A percentile compares a stretch with the other conserved stretches of the same genome.
phyloP scores from a whole-genome alignment of 2,113 vertebrate genomes.

The Corythaeola cristata region DNA sequence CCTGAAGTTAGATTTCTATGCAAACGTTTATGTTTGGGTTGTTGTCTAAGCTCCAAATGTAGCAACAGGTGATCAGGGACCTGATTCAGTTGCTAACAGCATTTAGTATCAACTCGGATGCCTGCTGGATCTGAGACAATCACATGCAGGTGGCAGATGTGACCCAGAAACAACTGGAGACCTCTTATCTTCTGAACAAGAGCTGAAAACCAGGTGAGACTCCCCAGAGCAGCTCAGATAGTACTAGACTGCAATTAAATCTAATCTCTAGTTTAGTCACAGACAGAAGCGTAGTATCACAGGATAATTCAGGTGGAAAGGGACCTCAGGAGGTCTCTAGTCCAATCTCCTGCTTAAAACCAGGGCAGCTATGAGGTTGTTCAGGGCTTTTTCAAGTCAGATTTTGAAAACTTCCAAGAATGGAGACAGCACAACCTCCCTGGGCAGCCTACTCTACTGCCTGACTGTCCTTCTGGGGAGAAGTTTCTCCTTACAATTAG shows the following conservation, averaged over 20 bases:
- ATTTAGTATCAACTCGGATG: neutral
- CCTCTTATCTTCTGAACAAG: neutral
- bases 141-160: neutral
- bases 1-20: neutral
- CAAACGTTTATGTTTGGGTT: neutral
- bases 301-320: neutral
- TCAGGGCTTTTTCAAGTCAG: neutral
- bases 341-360: neutral
- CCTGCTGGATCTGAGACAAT: neutral
- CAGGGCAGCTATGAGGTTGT: neutral
- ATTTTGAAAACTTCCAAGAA: neutral
- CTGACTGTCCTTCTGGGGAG: neutral
- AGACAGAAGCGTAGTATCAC: neutral
- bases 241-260: neutral
- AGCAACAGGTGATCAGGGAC: neutral
- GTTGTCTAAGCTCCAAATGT: neutral
- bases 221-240: neutral
- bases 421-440: neutral
- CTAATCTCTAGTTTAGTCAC: neutral
- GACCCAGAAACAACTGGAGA: neutral
- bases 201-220: neutral
- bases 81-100: neutral
- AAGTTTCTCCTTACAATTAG: neutral
- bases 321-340: neutral
- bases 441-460: neutral